These are phyloP conservation scores for Cantharis rufa DNA, from an alignment of 2,888 invertebrate species.

Conservation along the genomic window DNA sequence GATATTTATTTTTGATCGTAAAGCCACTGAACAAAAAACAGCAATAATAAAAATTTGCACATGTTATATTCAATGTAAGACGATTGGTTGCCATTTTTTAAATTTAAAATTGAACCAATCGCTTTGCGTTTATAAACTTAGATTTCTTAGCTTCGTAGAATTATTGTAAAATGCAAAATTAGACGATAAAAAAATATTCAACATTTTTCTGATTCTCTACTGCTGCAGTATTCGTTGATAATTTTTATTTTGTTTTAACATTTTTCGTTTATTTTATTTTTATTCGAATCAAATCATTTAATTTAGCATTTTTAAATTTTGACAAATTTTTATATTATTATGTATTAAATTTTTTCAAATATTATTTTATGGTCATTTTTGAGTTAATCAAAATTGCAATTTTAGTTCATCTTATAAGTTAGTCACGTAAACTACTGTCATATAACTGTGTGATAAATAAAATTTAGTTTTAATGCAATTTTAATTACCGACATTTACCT, in stretches of 20 bases:
- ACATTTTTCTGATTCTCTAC: background rate
- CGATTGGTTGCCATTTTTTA: background rate
- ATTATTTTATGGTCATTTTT: background rate
- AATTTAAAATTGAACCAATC: background rate
- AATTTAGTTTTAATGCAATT: conserved; percentile 16
- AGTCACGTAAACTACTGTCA: conserved; percentile 11
- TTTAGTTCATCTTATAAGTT: conserved; percentile 14
- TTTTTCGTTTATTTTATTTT: background rate
- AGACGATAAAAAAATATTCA: background rate
- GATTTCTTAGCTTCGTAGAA: background rate
- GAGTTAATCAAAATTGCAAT: conserved; percentile 10
- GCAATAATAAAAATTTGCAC: background rate
- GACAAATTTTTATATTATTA: background rate
- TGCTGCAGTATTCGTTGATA: background rate
- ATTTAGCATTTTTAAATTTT: background rate
- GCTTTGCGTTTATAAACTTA: background rate
- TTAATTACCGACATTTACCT: background rate
- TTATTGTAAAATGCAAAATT: background rate
- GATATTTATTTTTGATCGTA: conserved; percentile 17
- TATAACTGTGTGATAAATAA: conserved; percentile 21
- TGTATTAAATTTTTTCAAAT: background rate
- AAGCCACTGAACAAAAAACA: background rate
- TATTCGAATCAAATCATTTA: background rate
- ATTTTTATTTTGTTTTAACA: background rate
- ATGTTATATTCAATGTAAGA: background rate